Percentiles rank a stretch among this genome's conserved stretches.
These are phyloP conservation scores for Lepidochrysops patricia DNA, from an alignment of 2,888 invertebrate species.

Conservation along the genomic window DNA sequence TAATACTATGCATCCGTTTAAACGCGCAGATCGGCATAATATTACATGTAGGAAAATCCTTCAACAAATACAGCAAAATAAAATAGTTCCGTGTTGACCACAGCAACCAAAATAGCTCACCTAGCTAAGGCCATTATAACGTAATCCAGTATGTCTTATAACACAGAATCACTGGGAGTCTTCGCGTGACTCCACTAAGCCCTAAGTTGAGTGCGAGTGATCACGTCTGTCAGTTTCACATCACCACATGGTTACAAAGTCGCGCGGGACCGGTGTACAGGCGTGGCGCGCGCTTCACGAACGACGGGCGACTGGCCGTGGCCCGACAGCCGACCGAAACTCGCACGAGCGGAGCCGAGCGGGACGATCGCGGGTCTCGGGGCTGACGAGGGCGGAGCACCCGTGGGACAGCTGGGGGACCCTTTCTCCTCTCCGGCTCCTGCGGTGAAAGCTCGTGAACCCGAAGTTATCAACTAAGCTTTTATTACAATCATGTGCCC, in stretches of 20 bases:
- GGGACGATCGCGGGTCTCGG: constrained; percentile 47
- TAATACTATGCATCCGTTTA: background rate
- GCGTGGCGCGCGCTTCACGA: constrained; percentile 53
- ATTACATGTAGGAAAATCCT: constrained; percentile 40
- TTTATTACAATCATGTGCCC: constrained; percentile 2
- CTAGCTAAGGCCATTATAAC: constrained; percentile 75
- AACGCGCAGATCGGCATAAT: constrained; percentile 11
- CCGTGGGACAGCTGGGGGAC: constrained; percentile 70
- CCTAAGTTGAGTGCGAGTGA: constrained; percentile 54
- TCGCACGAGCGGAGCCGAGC: constrained; percentile 31
- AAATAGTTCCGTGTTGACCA: constrained; percentile 71
- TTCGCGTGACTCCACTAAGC: constrained; percentile 41
- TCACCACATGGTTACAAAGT: constrained; percentile 67
- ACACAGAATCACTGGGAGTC: constrained; percentile 54
- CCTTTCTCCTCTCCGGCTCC: constrained; percentile 56
- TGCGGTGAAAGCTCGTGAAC: constrained; percentile 51
- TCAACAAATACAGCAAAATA: constrained; percentile 61
- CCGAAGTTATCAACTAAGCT: constrained; percentile 8
- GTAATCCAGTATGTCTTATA: constrained; percentile 67
- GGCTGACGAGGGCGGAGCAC: constrained; percentile 38
- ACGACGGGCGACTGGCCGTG: constrained; percentile 56
- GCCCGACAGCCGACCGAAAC: constrained; percentile 28
- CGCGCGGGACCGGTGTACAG: constrained; percentile 44
- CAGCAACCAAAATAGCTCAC: constrained; percentile 73
- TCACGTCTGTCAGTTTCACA: constrained; percentile 73